These are phyloP conservation scores for Melikaiella ostensackeni DNA, from an alignment of 2,888 invertebrate genomes.

Conservation along the genomic window DNA sequence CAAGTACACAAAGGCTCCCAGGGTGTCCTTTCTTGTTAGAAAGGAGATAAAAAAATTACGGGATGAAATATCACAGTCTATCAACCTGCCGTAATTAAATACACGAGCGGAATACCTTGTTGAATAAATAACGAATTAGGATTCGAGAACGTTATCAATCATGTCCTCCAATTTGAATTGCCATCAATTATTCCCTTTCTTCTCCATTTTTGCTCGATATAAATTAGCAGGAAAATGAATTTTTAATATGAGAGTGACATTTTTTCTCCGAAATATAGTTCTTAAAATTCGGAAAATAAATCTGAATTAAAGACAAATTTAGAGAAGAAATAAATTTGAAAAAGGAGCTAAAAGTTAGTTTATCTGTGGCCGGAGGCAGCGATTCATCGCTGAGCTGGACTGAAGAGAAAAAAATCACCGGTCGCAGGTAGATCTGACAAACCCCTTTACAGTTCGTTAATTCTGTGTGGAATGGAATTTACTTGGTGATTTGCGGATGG, in stretches of 20 bases:
- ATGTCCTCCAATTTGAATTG: background rate
- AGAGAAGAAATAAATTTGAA: background rate
- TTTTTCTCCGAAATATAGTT: background rate
- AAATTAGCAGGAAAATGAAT: background rate
- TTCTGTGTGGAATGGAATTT: background rate
- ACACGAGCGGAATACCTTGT: background rate
- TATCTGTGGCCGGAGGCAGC: background rate
- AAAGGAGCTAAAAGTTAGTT: background rate
- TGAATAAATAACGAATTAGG: background rate
- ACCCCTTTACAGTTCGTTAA: conserved; percentile 7
- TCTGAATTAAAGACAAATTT: background rate
- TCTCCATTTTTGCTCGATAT: background rate
- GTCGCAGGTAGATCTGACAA: background rate
- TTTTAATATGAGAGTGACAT: background rate
- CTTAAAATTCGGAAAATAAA: no score
- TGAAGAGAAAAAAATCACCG: background rate
- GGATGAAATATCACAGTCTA: background rate
- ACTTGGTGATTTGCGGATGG: background rate
- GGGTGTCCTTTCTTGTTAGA: background rate
- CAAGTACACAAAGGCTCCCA: background rate
- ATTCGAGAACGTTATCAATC: background rate
- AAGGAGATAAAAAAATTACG: background rate
- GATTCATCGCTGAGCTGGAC: background rate
- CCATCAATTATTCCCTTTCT: background rate
- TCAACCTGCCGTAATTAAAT: conserved; percentile 9